Percentiles rank a stretch among this genome's conserved stretches.
phyloP scores from a whole-genome alignment of 2,113 vertebrate species.

The Hyaena hyaena region DNA sequence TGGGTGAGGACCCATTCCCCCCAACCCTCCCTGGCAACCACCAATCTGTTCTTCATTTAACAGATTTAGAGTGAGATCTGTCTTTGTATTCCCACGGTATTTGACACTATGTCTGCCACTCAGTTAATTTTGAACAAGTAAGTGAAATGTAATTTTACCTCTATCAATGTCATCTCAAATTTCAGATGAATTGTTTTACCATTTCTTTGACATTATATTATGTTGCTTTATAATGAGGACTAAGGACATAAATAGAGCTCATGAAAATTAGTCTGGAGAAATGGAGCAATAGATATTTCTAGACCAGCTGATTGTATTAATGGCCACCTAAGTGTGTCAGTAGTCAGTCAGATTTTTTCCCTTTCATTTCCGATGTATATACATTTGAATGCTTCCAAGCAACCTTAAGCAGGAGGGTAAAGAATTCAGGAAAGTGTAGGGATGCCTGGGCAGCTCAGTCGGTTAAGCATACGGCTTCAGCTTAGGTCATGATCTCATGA shows the following conservation, averaged over 20 bases:
- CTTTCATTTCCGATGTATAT: neutral
- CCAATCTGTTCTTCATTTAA: neutral
- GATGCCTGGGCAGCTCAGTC: too few species aligned
- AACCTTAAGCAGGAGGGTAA: neutral
- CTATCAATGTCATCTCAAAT: neutral
- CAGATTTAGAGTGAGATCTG: neutral
- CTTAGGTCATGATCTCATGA: too few species aligned
- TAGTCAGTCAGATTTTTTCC: neutral
- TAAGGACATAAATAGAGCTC: neutral
- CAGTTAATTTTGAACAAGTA: neutral
- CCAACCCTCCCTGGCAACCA: neutral
- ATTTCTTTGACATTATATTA: neutral
- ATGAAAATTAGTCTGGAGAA: neutral
- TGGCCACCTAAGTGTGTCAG: neutral
- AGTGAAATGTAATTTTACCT: neutral
- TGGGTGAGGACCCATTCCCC: neutral
- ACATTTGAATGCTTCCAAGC: neutral
- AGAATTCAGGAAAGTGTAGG: neutral
- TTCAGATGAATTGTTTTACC: neutral
- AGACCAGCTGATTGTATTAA: neutral
- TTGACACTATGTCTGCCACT: neutral
- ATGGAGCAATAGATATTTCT: neutral
- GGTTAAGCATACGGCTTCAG: too few species aligned
- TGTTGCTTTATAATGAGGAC: neutral
- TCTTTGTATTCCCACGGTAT: neutral